Evolutionary conservation across 2,113 vertebrate species (phyloP).

Genomic region (Pedetes capensis): DNA sequence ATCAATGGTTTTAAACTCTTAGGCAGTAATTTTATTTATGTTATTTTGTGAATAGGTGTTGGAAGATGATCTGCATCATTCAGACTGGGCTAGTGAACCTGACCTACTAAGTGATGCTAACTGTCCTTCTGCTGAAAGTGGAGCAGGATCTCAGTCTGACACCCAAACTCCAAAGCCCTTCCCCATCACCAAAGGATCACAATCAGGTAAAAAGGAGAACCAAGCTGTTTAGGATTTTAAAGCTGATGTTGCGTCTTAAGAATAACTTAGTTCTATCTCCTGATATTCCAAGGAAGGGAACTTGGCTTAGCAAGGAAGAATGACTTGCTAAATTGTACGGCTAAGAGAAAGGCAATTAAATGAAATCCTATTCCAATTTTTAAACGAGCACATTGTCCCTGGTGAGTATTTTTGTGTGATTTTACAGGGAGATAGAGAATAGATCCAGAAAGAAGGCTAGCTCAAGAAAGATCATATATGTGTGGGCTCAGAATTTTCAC

Average conservation of each 20-base stretch:
- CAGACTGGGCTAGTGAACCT: conserved; percentile 77
- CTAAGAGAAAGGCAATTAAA: background rate
- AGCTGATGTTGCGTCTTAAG: background rate
- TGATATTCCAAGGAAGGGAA: background rate
- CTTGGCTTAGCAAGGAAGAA: background rate
- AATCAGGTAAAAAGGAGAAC: conserved; percentile 78
- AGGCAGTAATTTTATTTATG: background rate
- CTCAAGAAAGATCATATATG: rapidly evolving
- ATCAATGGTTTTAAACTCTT: background rate
- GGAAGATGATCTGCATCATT: conserved; percentile 61
- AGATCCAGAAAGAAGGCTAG: background rate
- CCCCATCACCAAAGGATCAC: conserved; percentile 55
- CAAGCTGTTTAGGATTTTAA: background rate
- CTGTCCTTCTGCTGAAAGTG: conserved; percentile 76
- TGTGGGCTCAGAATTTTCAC: background rate
- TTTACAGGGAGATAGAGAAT: background rate
- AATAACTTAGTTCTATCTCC: background rate
- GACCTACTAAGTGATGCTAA: conserved; percentile 63
- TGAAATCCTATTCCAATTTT: background rate
- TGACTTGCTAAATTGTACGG: background rate
- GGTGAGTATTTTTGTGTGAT: background rate
- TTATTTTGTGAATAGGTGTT: conserved; percentile 66
- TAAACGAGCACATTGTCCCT: background rate
- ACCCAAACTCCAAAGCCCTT: conserved; percentile 63
- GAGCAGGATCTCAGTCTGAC: conserved; percentile 71